Evolutionary conservation across 2,888 invertebrate genomes (phyloP), one percentile per base, ranked within the genome.

Genomic region (Resseliella maxima): DNA sequence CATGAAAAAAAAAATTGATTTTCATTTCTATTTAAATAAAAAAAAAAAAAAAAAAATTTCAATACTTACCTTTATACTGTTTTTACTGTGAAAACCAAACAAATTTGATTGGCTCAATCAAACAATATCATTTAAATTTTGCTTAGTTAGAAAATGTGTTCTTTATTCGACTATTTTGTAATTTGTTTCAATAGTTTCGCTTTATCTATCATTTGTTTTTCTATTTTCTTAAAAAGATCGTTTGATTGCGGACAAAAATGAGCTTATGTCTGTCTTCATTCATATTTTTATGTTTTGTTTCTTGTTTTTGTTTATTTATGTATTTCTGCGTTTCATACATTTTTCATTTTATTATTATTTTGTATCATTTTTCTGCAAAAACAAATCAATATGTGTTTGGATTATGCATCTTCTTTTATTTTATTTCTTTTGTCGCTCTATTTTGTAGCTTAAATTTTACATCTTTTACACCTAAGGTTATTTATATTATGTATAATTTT

Each of bases 231-330:
- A 72, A 35, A 72, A 72, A 31, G 72, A 72, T 72, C 72, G 35
- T 72, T 72, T 72, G 72, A 72, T 72, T 72, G 72, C 72, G 72
- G 72, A 72, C 72, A 72, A 27, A 50, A 59, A 72, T 72, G 72
- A 72, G 72, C 72, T 31, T 35, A 72, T 31, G 15, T n/a, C 46
- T 15, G 5, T 59, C n/a, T 27, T 15, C 35, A 72, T 72, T 72
- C 31, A 5, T 15, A 8, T 72, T 72, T 24, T 27, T 21, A 31
- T 72, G 15, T 35, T 3, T 59, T 27, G 5, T 59, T 59, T 50
- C 3, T 50, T 50, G 21, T 24, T 59, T n/a, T 59, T 59, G 24
- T 27, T 59, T 27, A 8, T 27, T 59, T 50, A 10, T 6, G 5
- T 50, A 3, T 50, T 24, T 59, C 24, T 59, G 0, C 46, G 2